A percentile compares a stretch with the other conserved stretches of the same genome.
Evolutionary conservation across 2,797 vertebrate genomes (phyloP).

Genomic region (Lemur catta): DNA sequence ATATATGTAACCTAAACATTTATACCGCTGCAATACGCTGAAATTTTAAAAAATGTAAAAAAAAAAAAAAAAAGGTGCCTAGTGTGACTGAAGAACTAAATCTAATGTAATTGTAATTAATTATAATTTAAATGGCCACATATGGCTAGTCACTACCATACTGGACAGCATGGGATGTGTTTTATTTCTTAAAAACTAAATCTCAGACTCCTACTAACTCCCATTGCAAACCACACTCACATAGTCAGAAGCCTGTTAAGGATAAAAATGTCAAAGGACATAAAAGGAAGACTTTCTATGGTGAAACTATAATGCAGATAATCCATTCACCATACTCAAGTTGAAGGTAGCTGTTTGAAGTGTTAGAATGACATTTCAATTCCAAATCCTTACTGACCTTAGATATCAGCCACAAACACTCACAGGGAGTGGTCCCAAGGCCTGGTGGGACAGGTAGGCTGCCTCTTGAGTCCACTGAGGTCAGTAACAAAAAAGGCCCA

Average conservation of each 20-base stretch:
- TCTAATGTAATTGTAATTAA: not conserved
- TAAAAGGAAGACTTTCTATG: not conserved
- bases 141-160: not conserved
- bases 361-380: not conserved
- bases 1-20: too few relatives aligned
- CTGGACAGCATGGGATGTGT: not conserved
- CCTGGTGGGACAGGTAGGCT: not conserved
- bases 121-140: not conserved
- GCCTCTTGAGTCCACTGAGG: not conserved
- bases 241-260: not conserved
- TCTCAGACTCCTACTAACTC: not conserved
- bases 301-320: not conserved
- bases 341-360: not conserved
- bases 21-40: too few relatives aligned
- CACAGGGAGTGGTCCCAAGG: not conserved
- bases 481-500: not conserved
- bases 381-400: not conserved
- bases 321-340: not conserved
- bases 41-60: too few relatives aligned
- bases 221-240: conserved; percentile 12
- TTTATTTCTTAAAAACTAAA: conserved; percentile 32
- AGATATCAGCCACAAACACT: not conserved
- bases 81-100: not conserved
- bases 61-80: not conserved
- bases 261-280: conserved; percentile 17